A percentile compares a stretch with the other conserved stretches of the same genome.
phyloP scores from a whole-genome alignment of 2,888 invertebrate genomes.

The Silvanus unidentatus region DNA sequence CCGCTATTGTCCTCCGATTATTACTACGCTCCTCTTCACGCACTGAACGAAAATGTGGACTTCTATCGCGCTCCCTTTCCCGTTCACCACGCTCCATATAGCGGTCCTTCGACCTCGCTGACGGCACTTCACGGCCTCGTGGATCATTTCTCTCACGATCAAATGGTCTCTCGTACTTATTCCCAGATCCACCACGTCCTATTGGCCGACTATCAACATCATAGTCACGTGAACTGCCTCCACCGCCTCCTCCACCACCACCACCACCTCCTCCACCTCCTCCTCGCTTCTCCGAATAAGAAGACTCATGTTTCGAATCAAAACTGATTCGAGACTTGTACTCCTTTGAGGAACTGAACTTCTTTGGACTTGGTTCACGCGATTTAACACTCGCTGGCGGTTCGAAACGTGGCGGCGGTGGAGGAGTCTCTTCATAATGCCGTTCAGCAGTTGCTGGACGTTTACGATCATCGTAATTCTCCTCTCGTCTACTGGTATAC shows the following conservation, averaged over 20 bases:
- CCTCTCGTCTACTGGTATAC: conserved; percentile 37
- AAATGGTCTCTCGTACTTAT: conserved; percentile 19
- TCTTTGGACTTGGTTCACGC: conserved; percentile 31
- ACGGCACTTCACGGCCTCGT: conserved; percentile 16
- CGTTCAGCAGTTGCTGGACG: conserved; percentile 31
- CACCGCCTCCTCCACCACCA: conserved; percentile 29
- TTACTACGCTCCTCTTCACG: background rate
- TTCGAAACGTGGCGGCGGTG: conserved; percentile 54
- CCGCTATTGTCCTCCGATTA: too few relatives aligned
- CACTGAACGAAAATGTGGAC: conserved; percentile 34
- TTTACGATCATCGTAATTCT: conserved; percentile 39
- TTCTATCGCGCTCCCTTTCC: conserved; percentile 32
- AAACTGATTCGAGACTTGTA: conserved; percentile 25
- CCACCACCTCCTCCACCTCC: conserved; percentile 13
- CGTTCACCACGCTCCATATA: conserved; percentile 33
- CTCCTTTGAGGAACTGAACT: conserved; percentile 29
- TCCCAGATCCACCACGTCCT: conserved; percentile 20
- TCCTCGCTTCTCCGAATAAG: conserved; percentile 34
- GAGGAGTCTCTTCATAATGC: conserved; percentile 53
- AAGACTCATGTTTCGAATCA: conserved; percentile 33
- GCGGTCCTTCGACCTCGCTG: conserved; percentile 29
- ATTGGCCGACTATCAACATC: conserved; percentile 21
- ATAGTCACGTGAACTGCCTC: too few relatives aligned
- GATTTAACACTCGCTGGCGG: conserved; percentile 40
- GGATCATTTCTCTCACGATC: conserved; percentile 20